phyloP scores from a whole-genome alignment of 2,113 vertebrate genomes.

The human region DNA sequence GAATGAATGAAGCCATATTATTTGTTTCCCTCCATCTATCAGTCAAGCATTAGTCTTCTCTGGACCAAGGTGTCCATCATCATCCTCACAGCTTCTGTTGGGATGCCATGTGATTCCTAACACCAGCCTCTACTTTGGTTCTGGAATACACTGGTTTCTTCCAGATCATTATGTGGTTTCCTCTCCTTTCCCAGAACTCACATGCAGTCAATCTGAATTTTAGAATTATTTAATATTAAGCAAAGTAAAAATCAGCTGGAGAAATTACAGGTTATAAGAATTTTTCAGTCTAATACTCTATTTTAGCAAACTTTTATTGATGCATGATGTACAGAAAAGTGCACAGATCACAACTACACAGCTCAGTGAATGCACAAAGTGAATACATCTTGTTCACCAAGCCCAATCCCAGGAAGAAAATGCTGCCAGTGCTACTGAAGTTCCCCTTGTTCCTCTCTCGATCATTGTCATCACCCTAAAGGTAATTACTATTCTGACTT shows the following conservation, averaged over 20 bases:
- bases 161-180: neutral
- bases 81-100: accelerated
- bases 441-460: no score
- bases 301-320: neutral
- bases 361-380: no score
- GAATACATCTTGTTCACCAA: neutral
- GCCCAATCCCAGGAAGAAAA: neutral
- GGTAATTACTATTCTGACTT: neutral
- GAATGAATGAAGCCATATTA: neutral
- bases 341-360: neutral
- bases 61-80: accelerated
- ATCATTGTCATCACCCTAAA: no score
- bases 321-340: neutral
- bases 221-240: neutral
- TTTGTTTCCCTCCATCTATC: neutral
- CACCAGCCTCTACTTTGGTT: neutral
- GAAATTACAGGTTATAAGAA: neutral
- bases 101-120: no score
- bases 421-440: no score
- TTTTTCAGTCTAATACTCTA: neutral
- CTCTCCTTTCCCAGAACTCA: neutral
- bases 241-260: neutral
- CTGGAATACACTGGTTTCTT: neutral
- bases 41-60: neutral
- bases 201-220: neutral